Evolutionary conservation across 2,888 invertebrate species (phyloP).

Genomic region (Sussaba pulchella): DNA sequence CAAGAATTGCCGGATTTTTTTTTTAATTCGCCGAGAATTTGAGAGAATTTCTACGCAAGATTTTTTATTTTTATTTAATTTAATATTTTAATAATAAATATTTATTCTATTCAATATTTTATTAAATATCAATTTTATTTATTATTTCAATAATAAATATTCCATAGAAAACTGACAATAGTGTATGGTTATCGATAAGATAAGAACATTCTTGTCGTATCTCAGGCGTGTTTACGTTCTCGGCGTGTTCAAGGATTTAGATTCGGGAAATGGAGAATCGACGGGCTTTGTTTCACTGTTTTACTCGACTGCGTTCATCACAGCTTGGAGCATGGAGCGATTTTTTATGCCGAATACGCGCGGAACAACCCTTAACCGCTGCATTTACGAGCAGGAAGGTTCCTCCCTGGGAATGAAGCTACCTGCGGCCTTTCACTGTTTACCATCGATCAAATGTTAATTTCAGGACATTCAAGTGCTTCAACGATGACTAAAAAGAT

Average conservation of each 20-base stretch:
- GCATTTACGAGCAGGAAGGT: not conserved
- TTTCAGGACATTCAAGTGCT: too few species aligned
- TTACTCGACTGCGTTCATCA: slow-evolving; percentile 62
- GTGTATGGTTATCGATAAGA: not conserved
- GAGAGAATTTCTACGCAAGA: not conserved
- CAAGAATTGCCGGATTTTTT: too few species aligned
- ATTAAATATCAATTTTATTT: too few species aligned
- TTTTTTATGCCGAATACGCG: not conserved
- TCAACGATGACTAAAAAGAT: too few species aligned
- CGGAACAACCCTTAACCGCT: not conserved
- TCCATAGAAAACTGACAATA: slow-evolving; percentile 1
- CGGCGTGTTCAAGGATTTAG: not conserved
- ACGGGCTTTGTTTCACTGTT: slow-evolving; percentile 7
- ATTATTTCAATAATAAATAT: slow-evolving; percentile 28
- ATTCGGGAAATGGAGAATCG: not conserved
- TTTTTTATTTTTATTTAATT: slow-evolving; percentile 1
- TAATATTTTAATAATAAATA: too few species aligned
- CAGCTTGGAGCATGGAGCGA: slow-evolving; percentile 48
- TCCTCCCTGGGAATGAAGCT: not conserved
- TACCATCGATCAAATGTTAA: not conserved
- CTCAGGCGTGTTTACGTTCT: not conserved
- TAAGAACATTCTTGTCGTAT: not conserved
- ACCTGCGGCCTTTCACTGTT: not conserved
- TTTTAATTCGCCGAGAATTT: not conserved
- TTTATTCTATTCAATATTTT: too few species aligned